Evolutionary conservation across 2,113 vertebrate genomes (phyloP).

Genomic region (Hippocampus zosterae): DNA sequence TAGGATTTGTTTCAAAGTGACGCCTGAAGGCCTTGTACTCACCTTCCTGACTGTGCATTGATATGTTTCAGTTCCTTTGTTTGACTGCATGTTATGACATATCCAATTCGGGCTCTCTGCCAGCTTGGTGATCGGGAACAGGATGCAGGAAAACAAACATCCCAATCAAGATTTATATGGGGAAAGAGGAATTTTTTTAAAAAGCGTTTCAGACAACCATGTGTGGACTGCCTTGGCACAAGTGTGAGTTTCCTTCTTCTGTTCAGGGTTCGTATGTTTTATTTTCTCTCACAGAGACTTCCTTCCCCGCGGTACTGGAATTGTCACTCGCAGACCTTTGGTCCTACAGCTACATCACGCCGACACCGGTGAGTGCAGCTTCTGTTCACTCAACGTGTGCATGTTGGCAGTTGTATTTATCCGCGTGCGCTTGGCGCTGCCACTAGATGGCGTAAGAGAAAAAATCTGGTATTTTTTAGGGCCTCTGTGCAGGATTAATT

Average conservation of each 20-base stretch:
- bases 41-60: constrained; percentile 18
- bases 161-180: constrained; percentile 38
- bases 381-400: not conserved
- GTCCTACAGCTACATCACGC: constrained; percentile 71
- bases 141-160: constrained; percentile 57
- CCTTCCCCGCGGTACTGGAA: constrained; percentile 76
- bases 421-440: not conserved
- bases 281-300: constrained; percentile 69
- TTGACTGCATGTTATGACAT: constrained; percentile 29
- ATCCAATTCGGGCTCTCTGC: constrained; percentile 7
- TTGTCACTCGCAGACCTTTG: constrained; percentile 74
- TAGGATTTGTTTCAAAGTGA: not conserved
- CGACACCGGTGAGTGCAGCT: constrained; percentile 45
- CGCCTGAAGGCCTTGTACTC: not conserved
- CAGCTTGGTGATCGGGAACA: constrained; percentile 27
- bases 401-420: not conserved
- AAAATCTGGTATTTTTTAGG: not conserved
- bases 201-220: too few relatives aligned
- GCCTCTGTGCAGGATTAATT: not conserved
- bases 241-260: constrained; percentile 1
- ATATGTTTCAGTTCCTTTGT: constrained; percentile 30
- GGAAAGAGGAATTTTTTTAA: constrained; percentile 12
- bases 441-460: not conserved
- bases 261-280: constrained; percentile 1
- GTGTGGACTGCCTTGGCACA: not conserved